Evolutionary conservation across 2,113 vertebrate species (phyloP), one percentile per base, ranked within the genome.

Genomic region (Syrmaticus mikado): DNA sequence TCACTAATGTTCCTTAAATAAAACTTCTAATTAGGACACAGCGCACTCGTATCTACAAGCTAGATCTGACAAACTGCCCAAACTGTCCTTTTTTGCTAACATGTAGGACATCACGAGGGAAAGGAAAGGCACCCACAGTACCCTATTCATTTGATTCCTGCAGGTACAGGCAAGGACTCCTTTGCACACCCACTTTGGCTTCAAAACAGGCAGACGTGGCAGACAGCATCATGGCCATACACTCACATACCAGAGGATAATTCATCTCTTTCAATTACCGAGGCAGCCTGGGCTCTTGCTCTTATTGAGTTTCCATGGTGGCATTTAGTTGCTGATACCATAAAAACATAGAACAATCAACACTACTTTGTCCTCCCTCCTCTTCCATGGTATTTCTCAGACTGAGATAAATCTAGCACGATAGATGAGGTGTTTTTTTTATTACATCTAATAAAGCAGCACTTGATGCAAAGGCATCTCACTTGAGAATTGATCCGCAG

Each of bases 1-100:
- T 87, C 50, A 79, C 55, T 73, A 83, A 80, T 13, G 60, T 71
- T 77, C 91, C 68, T 93, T 85, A 93, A 92, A 92, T 87, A 94
- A 89, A 91, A 82, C 43, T 89, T 41, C n/a, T 94, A 94, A 95
- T 89, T 92, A 87, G 94, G 81, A 60, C 94, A 89, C 40, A 74
- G 1, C 0, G 0, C 50, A 71, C 52, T 58, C 62, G 79, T 87
- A 87, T 67, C 87, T 90, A 58, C 40, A 73, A 46, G 50, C 45
- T 60, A 87, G 32, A 52, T 70, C 75, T 80, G 71, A 85, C 50
- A 67, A 79, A 74, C 30, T 89, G n/a, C 14, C 71, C 77, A 76
- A 89, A 82, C 24, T 67, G 68, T 38, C 32, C 70, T 67, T 90
- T 89, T 36, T 38, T 80, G 53, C 21, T 82, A 74, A 74, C 55